A percentile compares a stretch with the other conserved stretches of the same genome.
Conservation (phyloP, 2,113 vertebrate genomes). For the Pithys albifrons region DNA sequence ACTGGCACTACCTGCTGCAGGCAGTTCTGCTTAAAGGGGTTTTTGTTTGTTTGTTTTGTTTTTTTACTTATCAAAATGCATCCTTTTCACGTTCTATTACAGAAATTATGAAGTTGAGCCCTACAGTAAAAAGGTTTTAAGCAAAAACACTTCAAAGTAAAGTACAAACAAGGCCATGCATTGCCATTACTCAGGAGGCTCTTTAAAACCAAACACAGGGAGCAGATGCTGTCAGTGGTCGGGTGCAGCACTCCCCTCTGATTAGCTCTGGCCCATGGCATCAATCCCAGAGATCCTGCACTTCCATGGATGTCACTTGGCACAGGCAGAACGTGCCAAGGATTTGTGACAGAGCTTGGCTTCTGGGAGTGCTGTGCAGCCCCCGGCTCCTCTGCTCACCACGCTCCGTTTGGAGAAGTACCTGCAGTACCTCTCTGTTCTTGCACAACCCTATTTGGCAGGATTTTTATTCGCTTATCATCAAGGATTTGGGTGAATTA, state of each 20-base stretch:
- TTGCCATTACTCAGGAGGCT: not conserved
- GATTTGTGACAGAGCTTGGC: not conserved
- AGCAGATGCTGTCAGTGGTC: not conserved
- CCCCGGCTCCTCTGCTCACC: not conserved
- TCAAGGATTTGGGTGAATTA: not conserved
- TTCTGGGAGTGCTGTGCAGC: not conserved
- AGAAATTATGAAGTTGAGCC: not conserved
- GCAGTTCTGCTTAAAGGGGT: not conserved
- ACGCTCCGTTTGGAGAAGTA: not conserved
- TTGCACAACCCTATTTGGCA: not conserved
- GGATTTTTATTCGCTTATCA: not conserved
- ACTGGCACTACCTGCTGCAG: not conserved
- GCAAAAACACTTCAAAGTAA: not conserved
- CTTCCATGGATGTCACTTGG: not conserved
- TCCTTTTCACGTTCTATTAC: not conserved
- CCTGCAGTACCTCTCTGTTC: not conserved
- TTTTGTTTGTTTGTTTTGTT: not conserved
- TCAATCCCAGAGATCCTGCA: not conserved
- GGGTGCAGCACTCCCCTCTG: not conserved
- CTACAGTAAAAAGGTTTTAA: not conserved
- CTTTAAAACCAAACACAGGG: not conserved
- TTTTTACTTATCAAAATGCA: not conserved
- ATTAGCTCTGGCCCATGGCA: constrained; percentile 17
- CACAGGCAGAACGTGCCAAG: not conserved
- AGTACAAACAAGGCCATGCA: not conserved